These are phyloP conservation scores for Selenia dentaria DNA, from an alignment of 2,888 invertebrate genomes.

Conservation along the genomic window DNA sequence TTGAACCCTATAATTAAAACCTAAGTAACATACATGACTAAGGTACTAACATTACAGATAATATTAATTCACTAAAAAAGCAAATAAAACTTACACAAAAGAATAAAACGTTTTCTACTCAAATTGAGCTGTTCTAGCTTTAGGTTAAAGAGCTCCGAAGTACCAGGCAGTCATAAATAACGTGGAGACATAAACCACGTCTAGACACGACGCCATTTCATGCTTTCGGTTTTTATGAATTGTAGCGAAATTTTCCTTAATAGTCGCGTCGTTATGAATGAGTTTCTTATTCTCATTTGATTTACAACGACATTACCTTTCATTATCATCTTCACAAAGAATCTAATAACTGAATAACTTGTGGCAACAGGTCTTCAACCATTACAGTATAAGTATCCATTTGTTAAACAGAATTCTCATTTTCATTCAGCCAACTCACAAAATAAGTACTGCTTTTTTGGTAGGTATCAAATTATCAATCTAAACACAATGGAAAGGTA, in stretches of 20 bases:
- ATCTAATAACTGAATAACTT: neutral
- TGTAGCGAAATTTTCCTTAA: conserved; percentile 10
- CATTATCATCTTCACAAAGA: neutral
- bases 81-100: no score
- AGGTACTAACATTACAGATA: no score
- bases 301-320: conserved; percentile 12
- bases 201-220: conserved; percentile 13
- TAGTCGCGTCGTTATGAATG: conserved; percentile 29
- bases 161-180: conserved; percentile 10
- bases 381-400: no score
- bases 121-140: conserved; percentile 1
- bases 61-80: no score
- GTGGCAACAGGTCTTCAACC: neutral
- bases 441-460: no score
- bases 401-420: neutral
- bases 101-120: neutral
- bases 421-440: neutral
- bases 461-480: no score
- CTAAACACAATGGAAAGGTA: no score
- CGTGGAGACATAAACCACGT: conserved; percentile 10
- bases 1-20: no score
- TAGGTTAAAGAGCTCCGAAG: neutral
- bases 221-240: conserved; percentile 11
- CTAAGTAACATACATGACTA: no score
- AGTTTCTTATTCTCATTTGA: no score